Evolutionary conservation across 2,113 vertebrate species (phyloP), one percentile per base, ranked within the genome.

Genomic region (Neolamprologus brichardi): DNA sequence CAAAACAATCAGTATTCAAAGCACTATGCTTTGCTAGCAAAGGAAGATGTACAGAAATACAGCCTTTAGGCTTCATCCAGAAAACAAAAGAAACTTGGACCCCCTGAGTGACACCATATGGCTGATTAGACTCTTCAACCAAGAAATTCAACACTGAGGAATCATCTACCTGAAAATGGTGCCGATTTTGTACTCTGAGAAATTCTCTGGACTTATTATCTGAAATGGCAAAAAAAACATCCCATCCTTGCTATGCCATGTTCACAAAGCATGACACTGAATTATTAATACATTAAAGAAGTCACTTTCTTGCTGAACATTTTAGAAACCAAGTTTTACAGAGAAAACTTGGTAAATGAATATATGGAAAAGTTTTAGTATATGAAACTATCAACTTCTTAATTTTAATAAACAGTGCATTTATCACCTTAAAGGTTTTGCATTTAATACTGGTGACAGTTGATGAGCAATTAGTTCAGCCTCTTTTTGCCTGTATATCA

Each of bases 41-140:
- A 77, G 51, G 30, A 8, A 84, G 17, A 15, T 32, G 67, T 23
- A 10, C n/a, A 58, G 30, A 89, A 90, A 84, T 17, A 79, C 34
- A 89, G 84, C 85, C 87, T 87, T 80, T 39, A 84, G 90, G 89
- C 79, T 87, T 93, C 18, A 85, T 90, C 60, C 84, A 82, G 77
- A 90, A 84, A 88, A 88, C 58, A 80, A 83, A 87, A 25, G 30
- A 53, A 58, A 49, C 82, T 28, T 91, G 67, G 82, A 49, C 64
- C 60, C 77, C 82, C 54, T 81, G 72, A 83, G 85, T 81, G 82
- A 86, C 75, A 88, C 91, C 88, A 91, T 91, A 87, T 91, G 91
- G 88, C 84, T 84, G 83, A 90, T 84, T 83, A 87, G 78, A 81
- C 56, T 84, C 28, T 82, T 82, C 64, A 84, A 58, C 72, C 60